phyloP scores from a whole-genome alignment of 2,888 invertebrate genomes.

The Drosophila phalerata region DNA sequence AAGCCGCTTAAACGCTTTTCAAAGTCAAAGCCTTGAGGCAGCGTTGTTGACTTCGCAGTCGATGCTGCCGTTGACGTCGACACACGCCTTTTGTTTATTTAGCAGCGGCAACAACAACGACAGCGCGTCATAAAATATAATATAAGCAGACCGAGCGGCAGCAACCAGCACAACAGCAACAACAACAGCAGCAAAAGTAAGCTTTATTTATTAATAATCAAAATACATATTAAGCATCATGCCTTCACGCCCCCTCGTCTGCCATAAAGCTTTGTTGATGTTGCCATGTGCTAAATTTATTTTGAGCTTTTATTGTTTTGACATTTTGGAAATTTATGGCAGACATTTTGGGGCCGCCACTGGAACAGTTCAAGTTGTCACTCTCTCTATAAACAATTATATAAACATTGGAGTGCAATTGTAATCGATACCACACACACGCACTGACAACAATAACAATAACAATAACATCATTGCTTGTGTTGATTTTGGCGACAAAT shows the following conservation, averaged over 20 bases:
- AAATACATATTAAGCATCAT: slow-evolving; percentile 60
- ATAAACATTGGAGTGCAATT: slow-evolving; percentile 37
- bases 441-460: slow-evolving; percentile 10
- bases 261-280: slow-evolving; percentile 33
- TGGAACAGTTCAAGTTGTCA: slow-evolving; percentile 17
- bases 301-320: slow-evolving; percentile 65
- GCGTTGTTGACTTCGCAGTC: slow-evolving; percentile 33
- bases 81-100: slow-evolving; percentile 82
- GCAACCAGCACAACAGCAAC: slow-evolving; percentile 41
- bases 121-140: slow-evolving; percentile 62
- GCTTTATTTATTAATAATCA: slow-evolving; percentile 78
- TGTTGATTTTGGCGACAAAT: slow-evolving; percentile 60
- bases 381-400: slow-evolving; percentile 19
- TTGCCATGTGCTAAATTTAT: slow-evolving; percentile 48
- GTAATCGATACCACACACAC: slow-evolving; percentile 57
- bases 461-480: slow-evolving; percentile 11
- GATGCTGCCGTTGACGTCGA: slow-evolving; percentile 27
- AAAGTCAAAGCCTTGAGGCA: slow-evolving; percentile 79
- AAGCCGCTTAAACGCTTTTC: slow-evolving; percentile 77
- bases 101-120: slow-evolving; percentile 51
- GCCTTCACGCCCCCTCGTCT: slow-evolving; percentile 12
- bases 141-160: slow-evolving; percentile 74
- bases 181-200: slow-evolving; percentile 44
- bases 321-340: slow-evolving; percentile 62
- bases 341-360: slow-evolving; percentile 59